These are phyloP conservation scores for Danio kyathit DNA, from an alignment of 2,797 vertebrate genomes.

Conservation along the genomic window DNA sequence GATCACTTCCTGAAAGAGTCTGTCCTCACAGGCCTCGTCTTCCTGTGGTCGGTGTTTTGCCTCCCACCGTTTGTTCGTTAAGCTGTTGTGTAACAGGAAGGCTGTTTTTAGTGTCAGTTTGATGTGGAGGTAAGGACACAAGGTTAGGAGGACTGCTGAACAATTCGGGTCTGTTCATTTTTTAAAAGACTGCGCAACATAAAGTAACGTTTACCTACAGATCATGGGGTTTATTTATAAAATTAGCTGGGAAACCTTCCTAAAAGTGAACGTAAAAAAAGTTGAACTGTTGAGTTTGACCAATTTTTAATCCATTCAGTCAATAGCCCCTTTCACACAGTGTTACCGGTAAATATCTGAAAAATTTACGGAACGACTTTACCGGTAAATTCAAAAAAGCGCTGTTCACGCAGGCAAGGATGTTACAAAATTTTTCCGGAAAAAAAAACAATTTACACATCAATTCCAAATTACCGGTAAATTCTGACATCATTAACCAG, in stretches of 20 bases:
- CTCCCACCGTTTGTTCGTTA: slow-evolving; percentile 21
- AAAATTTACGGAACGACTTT: too few relatives aligned
- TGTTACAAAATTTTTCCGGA: too few relatives aligned
- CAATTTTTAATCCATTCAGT: too few relatives aligned
- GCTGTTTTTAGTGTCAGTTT: slow-evolving; percentile 11
- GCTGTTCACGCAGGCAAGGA: too few relatives aligned
- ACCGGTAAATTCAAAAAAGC: too few relatives aligned
- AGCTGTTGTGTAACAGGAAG: slow-evolving; percentile 30
- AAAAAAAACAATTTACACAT: too few relatives aligned
- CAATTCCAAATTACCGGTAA: too few relatives aligned
- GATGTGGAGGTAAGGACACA: slow-evolving; percentile 11
- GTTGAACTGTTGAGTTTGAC: too few relatives aligned
- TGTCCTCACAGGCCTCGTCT: background rate
- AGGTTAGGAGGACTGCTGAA: slow-evolving; percentile 10
- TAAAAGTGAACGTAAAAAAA: background rate
- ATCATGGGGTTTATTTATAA: background rate
- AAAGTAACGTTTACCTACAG: background rate
- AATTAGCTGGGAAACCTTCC: background rate
- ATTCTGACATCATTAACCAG: too few relatives aligned
- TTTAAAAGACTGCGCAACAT: background rate
- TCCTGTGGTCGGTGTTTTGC: slow-evolving; percentile 8
- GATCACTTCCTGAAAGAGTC: background rate
- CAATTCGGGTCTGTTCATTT: slow-evolving; percentile 28
- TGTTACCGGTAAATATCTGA: too few relatives aligned
- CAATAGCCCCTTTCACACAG: too few relatives aligned